Conservation (phyloP, 2,113 vertebrate genomes). For the Melanerpes formicivorus region DNA sequence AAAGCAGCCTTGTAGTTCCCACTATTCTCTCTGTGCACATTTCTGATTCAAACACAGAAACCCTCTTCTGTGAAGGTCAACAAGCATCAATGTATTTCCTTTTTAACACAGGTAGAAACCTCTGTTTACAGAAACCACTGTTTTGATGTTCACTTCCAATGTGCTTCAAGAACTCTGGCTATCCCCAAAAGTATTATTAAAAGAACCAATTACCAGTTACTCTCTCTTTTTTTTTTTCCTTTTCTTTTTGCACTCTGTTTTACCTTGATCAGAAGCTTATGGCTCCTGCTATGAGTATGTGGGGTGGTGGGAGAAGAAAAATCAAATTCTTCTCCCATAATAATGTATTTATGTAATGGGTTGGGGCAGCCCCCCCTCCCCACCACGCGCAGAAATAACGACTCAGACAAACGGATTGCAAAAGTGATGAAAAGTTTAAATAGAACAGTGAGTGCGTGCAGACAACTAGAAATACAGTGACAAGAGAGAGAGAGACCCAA, state of each 20-base stretch:
- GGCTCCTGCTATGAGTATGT: background rate
- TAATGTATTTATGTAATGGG: no score
- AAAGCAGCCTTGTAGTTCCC: background rate
- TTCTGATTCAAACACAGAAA: conserved; percentile 10
- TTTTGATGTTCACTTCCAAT: background rate
- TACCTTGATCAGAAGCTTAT: conserved; percentile 17
- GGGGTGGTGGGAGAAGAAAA: background rate
- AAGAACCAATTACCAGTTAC: background rate
- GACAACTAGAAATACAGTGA: no score
- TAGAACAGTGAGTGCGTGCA: no score
- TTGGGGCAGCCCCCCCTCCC: no score
- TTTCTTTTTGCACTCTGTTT: background rate
- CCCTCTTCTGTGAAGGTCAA: background rate
- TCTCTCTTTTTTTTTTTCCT: background rate
- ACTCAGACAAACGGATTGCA: no score
- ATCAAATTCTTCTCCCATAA: background rate
- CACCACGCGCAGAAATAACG: no score
- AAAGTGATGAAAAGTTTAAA: no score
- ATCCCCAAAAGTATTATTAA: background rate
- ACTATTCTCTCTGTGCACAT: background rate
- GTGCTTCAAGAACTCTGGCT: background rate
- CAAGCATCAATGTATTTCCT: background rate
- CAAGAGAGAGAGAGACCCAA: no score
- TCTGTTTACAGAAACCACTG: background rate
- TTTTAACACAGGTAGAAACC: background rate